Evolutionary conservation across 2,888 invertebrate species (phyloP), one percentile per base, ranked within the genome.

Genomic region (Mythimna pallens): DNA sequence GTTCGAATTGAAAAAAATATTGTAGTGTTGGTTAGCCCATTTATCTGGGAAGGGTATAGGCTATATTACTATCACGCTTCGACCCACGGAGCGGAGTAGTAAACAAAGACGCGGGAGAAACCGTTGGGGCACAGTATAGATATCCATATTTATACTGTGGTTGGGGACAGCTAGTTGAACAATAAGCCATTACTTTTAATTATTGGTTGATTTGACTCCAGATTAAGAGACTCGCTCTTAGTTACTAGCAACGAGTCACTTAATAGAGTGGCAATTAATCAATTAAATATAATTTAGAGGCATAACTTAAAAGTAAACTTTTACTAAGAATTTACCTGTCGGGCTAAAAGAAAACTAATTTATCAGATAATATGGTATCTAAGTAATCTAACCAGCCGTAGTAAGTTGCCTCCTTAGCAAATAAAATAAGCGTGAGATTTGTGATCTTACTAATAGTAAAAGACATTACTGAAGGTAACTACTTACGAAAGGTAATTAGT

Each of bases 401-500:
- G 61, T 25, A 34, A 62, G 43, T 52, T 40, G 17, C 22, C 22
- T 43, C 62, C 25, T 62, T 63, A 17, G 36, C 14, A 54, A 54
- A 66, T 71, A 50, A 66, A 47, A 54, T 55, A n/a, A 63, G 30
- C 7, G 7, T 40, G 50, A 64, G 58, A 71, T 64, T 54, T 71
- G 71, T 64, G 66, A 67, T 67, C 22, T 55, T 30, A 20, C 34
- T 67, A 61, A 61, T 67, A 72, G 59, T 40, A 20, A 61, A 59
- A 67, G 30, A 36, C 17, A 67, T 67, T 50, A 59, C 40, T 25
- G 12, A 61, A 57, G 43, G 50, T 43, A 50, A 57, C 20, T 65
- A 77, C 54, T 55, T 67, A 67, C 36, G 40, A 59, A 66, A 67
- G 58, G 43, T 66, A 71, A 77, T 77, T 66, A 71, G 63, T 55